These are phyloP conservation scores for Sinocyclocheilus grahami DNA, from an alignment of 2,113 vertebrate genomes.

Conservation along the genomic window DNA sequence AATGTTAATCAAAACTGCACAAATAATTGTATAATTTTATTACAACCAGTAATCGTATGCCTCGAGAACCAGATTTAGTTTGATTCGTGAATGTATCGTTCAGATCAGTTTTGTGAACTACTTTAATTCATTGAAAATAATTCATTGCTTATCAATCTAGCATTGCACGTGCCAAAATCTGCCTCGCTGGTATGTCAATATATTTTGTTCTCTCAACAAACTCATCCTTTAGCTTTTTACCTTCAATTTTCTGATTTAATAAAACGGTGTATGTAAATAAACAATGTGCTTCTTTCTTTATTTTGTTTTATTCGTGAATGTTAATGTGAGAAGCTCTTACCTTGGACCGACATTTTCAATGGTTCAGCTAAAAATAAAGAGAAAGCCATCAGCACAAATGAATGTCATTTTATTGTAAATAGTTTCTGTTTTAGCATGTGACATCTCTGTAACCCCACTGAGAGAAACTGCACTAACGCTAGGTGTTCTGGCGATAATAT, in stretches of 20 bases:
- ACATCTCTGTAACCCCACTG: background rate
- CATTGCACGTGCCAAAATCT: background rate
- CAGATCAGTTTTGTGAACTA: background rate
- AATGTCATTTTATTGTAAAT: background rate
- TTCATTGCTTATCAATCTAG: background rate
- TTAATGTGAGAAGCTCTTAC: slow-evolving; percentile 5
- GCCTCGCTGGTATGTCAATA: too few relatives aligned
- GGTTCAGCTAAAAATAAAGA: slow-evolving; percentile 18
- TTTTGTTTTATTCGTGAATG: background rate
- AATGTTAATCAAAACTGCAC: background rate
- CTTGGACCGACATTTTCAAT: background rate
- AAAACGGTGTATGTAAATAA: background rate
- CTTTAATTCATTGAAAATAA: background rate
- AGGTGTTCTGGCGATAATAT: background rate
- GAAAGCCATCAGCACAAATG: background rate
- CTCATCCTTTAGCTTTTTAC: background rate
- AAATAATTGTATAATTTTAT: background rate
- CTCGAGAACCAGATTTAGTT: background rate
- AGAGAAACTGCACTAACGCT: background rate
- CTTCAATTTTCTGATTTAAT: background rate
- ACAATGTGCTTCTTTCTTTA: background rate
- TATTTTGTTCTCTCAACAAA: too few relatives aligned
- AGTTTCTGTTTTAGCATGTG: background rate
- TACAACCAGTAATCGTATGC: background rate
- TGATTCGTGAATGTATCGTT: background rate